These are phyloP conservation scores for Cricetomys ansorgei DNA, from an alignment of 2,113 vertebrate genomes.

Conservation along the genomic window DNA sequence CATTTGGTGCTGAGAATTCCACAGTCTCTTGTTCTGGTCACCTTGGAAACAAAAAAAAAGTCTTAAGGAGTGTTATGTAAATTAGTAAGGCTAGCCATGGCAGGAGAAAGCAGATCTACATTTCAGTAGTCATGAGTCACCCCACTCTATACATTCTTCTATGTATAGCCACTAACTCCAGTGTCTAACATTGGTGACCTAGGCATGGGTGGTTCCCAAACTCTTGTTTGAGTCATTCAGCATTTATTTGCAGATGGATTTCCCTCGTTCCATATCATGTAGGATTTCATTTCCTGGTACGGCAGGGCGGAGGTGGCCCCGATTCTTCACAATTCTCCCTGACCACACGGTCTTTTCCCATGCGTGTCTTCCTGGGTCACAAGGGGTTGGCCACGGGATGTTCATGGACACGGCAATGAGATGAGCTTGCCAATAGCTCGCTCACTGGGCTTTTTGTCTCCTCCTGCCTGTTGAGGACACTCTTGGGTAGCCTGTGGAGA, in stretches of 20 bases:
- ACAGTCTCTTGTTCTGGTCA: neutral
- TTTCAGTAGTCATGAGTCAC: neutral
- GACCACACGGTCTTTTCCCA: neutral
- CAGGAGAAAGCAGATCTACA: neutral
- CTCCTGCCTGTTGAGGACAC: neutral
- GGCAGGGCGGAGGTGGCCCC: too few relatives aligned
- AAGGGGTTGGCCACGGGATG: too few relatives aligned
- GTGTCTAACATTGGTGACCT: neutral
- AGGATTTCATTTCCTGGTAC: neutral
- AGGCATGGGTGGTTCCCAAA: neutral
- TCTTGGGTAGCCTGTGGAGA: too few relatives aligned
- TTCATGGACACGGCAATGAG: neutral
- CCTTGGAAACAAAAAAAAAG: neutral
- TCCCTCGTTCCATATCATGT: neutral
- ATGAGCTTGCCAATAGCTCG: neutral
- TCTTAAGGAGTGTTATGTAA: neutral
- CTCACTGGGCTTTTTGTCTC: neutral
- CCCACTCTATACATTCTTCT: neutral
- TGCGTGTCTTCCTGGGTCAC: neutral
- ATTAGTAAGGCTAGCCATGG: neutral
- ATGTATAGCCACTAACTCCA: neutral
- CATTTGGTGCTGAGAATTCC: neutral
- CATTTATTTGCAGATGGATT: neutral
- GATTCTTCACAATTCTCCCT: neutral
- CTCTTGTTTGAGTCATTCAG: neutral